Percentiles rank a stretch among this genome's conserved stretches.
Evolutionary conservation across 2,797 vertebrate species (phyloP).

Genomic region (Poeciliopsis infans): DNA sequence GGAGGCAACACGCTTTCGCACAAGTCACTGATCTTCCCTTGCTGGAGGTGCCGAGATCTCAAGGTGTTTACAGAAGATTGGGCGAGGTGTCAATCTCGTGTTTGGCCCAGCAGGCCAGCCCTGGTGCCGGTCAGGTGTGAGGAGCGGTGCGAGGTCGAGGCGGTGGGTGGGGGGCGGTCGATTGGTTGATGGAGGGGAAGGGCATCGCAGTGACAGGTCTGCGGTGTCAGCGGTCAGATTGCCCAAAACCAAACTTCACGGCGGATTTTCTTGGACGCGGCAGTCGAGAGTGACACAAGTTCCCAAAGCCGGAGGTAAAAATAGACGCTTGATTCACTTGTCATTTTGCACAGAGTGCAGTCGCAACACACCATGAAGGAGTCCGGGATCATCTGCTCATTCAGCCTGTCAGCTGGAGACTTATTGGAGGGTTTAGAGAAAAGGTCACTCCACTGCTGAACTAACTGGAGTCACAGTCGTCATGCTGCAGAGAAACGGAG

Average conservation of each 20-base stretch:
- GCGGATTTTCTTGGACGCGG: constrained; percentile 65
- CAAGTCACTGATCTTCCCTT: constrained; percentile 70
- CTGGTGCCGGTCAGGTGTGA: constrained; percentile 77
- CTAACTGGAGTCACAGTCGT: constrained; percentile 39
- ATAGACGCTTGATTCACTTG: constrained; percentile 69
- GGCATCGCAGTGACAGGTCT: constrained; percentile 78
- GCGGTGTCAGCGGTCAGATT: constrained; percentile 80
- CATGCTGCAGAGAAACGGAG: constrained; percentile 7
- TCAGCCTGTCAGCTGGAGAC: constrained; percentile 65
- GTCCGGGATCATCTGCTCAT: constrained; percentile 57
- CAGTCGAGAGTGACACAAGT: constrained; percentile 67
- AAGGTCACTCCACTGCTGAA: constrained; percentile 69
- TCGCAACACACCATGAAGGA: constrained; percentile 64
- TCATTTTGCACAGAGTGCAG: constrained; percentile 66
- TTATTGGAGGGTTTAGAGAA: constrained; percentile 63
- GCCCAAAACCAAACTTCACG: constrained; percentile 79
- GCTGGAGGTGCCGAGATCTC: constrained; percentile 76
- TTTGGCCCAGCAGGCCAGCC: constrained; percentile 53
- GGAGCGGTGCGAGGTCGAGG: constrained; percentile 50
- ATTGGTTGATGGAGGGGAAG: constrained; percentile 66
- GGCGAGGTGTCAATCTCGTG: constrained; percentile 73
- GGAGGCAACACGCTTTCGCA: constrained; percentile 62
- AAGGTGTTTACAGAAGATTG: constrained; percentile 80
- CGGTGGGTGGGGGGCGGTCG: constrained; percentile 5
- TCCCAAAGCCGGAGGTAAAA: constrained; percentile 52